Base-by-base conservation (phyloP, 1,140 invertebrate species). In the Reticulitermes speratus region DNA sequence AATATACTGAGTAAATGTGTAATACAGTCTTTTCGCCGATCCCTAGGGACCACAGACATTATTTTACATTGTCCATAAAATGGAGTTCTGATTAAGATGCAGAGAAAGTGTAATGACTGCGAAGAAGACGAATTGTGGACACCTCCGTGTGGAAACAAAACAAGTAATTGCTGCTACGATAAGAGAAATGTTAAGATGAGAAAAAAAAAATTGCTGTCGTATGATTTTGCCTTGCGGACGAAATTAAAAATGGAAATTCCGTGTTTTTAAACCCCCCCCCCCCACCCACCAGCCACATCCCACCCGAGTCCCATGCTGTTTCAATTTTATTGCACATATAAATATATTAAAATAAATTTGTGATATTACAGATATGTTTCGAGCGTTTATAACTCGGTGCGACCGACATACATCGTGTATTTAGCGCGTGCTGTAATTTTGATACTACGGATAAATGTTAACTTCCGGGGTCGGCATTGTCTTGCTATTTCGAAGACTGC, bases 11-110 rank as follows among this genome's bases (percentile, higher is more conserved):
- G n/a, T 21, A 75, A 75, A 55, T 55, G 19, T 55, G 52, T 55
- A 55, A 55, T 19, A 0, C 52, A 75, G 65, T 30, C 65, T 75
- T 75, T 75, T 75, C 65, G 65, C 65, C 65, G 65, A 75, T 75
- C 65, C 65, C 65, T 75, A 75, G 65, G 65, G 65, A 75, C 65
- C 65, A 75, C n/a, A 75, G n/a, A 25, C n/a, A 75, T 75, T 75
- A 25, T 75, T 75, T 75, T 75, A 75, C 65, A 75, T 75, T 75
- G 65, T 75, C 8, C 65, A 8, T 30, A 30, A 75, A 75, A 75
- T 75, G 25, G 65, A 75, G n/a, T 75, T 75, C n/a, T 75, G 25
- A 38, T 2, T 38, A 38, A 38, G 38, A 2, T 38, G 38, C 38
- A 38, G 38, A 38, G 38, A 5, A 38, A 38, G 2, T 75, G 65